Evolutionary conservation across 2,113 vertebrate species (phyloP).

Genomic region (Saimiri boliviensis): DNA sequence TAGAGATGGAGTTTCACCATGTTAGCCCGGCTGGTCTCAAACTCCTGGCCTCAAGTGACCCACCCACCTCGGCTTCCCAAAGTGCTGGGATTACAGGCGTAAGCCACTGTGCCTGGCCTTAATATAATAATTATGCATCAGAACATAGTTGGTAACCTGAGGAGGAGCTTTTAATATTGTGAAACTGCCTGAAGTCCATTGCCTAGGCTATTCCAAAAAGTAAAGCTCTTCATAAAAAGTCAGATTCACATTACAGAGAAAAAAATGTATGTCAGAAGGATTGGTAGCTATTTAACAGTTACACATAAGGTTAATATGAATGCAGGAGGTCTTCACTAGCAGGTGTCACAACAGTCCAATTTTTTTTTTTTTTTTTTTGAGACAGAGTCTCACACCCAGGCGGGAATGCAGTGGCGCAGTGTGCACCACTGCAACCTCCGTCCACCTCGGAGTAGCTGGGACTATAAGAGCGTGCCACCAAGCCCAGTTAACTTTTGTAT

Average conservation of each 20-base stretch:
- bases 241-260: not conserved
- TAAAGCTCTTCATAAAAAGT: not conserved
- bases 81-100: no score
- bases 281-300: not conserved
- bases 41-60: no score
- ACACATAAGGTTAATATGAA: not conserved
- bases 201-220: not conserved
- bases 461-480: no score
- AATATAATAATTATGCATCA: not conserved
- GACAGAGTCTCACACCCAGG: no score
- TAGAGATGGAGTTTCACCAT: no score
- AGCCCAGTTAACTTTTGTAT: no score
- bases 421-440: no score
- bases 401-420: no score
- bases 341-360: not conserved
- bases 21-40: no score
- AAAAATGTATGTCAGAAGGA: not conserved
- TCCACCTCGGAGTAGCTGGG: no score
- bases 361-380: not conserved
- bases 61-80: no score
- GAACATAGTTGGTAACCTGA: not conserved
- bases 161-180: slow-evolving; percentile 1
- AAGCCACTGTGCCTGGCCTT: no score
- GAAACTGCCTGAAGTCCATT: not conserved
- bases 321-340: not conserved